Evolutionary conservation across 2,888 invertebrate species (phyloP), one percentile per base, ranked within the genome.

Genomic region (Cryptus viduatorius): DNA sequence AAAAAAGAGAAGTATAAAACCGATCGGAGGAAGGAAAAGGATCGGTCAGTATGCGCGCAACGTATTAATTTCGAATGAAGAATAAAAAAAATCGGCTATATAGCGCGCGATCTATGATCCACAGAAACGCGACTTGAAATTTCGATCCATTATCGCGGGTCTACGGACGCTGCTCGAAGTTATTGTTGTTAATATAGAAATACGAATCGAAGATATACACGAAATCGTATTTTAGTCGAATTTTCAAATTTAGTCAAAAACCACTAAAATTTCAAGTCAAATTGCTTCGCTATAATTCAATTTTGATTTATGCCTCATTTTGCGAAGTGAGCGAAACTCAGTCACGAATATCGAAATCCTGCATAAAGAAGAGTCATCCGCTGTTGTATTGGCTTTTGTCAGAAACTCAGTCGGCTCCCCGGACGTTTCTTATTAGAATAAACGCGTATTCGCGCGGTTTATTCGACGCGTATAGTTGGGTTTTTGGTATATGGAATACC

Each of bases 401-500:
- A 4, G 29, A 24, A 69, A 61, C 48, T 37, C 4, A 37, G 61
- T 64, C 50, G 19, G 37, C 24, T 59, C 12, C 19, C 50, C 16
- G 42, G n/a, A 68, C 59, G 61, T 48, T 73, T 67, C 75, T n/a
- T 44, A 67, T 73, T 65, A 68, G 59, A 68, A 48, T 81, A 56
- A 67, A 75, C 42, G 31, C 16, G 64, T 16, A 14, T 16, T 64
- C 24, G 31, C 29, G 81, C 48, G 16, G 42, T 56, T 46, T 56
- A 75, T 64, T 7, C 73, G 75, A 42, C 64, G 4, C 59, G 76
- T 44, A 59, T 59, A 67, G 76, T 82, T 76, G 46, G 29, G 64
- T 77, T 77, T 71, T 53, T 61, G 29, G 61, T 61, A 69, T 31
- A 76, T 76, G 31, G 61, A 67, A 77, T 68, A 80, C 44, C 50